Evolutionary conservation across 2,797 vertebrate genomes (phyloP).

Genomic region (Menidia menidia): DNA sequence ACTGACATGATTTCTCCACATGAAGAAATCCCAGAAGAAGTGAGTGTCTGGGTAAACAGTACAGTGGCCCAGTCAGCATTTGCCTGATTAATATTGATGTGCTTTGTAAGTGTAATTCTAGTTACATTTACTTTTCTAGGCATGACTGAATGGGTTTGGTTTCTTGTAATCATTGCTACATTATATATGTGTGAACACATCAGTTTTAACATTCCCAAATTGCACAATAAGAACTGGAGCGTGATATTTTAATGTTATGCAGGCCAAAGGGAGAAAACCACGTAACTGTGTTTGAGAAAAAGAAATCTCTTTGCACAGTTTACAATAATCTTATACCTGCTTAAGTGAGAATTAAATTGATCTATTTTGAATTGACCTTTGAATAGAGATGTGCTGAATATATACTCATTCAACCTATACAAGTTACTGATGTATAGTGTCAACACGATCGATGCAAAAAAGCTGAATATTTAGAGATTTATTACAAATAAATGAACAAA

Average conservation of each 20-base stretch:
- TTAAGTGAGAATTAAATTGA: not conserved
- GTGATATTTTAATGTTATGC: constrained; percentile 20
- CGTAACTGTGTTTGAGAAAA: not conserved
- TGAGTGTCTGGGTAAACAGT: constrained; percentile 7
- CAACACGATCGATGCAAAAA: not conserved
- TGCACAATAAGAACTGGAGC: constrained; percentile 43
- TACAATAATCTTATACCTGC: not conserved
- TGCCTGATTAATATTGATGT: constrained; percentile 28
- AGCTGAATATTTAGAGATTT: not conserved
- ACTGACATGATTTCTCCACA: constrained; percentile 20
- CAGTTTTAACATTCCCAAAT: constrained; percentile 20
- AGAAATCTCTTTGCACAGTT: not conserved
- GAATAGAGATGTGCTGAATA: not conserved
- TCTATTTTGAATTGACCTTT: not conserved
- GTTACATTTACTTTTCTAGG: constrained; percentile 36
- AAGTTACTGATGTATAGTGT: not conserved
- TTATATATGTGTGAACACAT: constrained; percentile 31
- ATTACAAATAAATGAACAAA: not conserved
- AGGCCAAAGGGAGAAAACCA: not conserved
- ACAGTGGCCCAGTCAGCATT: constrained; percentile 22
- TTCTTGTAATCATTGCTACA: constrained; percentile 20
- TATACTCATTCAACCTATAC: not conserved
- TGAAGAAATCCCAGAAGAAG: constrained; percentile 20
- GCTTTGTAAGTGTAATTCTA: constrained; percentile 13
- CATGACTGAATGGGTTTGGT: constrained; percentile 31